Conservation (phyloP, 2,888 invertebrate genomes). For the Lobophora halterata region DNA sequence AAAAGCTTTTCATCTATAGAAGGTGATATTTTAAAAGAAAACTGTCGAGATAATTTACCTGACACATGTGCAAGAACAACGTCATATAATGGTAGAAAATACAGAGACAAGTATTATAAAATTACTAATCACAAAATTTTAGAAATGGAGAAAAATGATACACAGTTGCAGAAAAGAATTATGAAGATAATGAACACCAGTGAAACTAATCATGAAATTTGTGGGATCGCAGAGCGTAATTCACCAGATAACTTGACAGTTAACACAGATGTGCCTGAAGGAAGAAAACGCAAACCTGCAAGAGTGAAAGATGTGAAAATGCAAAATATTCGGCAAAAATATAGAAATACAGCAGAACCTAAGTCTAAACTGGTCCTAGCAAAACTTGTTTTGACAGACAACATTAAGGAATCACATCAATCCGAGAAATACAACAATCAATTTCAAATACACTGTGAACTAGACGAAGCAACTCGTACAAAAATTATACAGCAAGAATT, state of each 20-base stretch:
- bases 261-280: neutral
- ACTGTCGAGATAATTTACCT: slow-evolving; percentile 15
- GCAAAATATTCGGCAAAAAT: no score
- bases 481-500: slow-evolving; percentile 26
- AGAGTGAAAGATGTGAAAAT: neutral
- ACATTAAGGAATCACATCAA: neutral
- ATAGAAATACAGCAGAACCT: slow-evolving; percentile 1
- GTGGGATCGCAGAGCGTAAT: no score
- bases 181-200: slow-evolving; percentile 14
- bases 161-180: slow-evolving; percentile 48
- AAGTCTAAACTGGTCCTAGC: neutral
- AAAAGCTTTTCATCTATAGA: neutral
- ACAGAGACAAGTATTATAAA: slow-evolving; percentile 47
- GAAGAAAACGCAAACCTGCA: no score
- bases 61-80: slow-evolving; percentile 47
- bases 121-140: slow-evolving; percentile 53
- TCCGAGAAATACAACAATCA: slow-evolving; percentile 2
- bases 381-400: neutral
- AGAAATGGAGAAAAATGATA: slow-evolving; percentile 62
- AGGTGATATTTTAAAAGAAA: slow-evolving; percentile 3
- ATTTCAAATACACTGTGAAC: neutral
- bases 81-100: slow-evolving; percentile 52
- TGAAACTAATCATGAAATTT: neutral
- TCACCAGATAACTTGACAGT: neutral
- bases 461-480: neutral